Evolutionary conservation across 2,888 invertebrate species (phyloP), one percentile per base, ranked within the genome.

Genomic region (Drosophila ezoana): DNA sequence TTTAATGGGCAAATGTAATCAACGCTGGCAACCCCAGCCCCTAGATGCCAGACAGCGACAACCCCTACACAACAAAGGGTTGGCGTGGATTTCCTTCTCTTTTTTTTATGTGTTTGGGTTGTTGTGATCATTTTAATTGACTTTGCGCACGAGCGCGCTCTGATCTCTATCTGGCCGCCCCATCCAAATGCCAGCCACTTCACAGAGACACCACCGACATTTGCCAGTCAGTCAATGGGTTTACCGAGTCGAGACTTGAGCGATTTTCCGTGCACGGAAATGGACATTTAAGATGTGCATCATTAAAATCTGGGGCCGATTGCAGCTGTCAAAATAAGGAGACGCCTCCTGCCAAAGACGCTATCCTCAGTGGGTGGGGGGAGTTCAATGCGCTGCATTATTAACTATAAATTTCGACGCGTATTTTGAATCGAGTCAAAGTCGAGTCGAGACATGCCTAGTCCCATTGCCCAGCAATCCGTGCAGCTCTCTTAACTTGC

Each of bases 81-180:
- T 83, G 4, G 11, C 18, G 4, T 13, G 41, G 37, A 28, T 28
- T 28, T 28, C 28, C 8, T 8, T 23, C 20, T 23, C 6, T 6
- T 28, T 32, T 40, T 16, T 35, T 51, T 32, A 45, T 44, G 28
- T 67, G 61, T 79, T 79, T 72, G 73, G 62, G 74, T 75, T 85
- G 85, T 86, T 85, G 79, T 86, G 85, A 86, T 87, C 84, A 84
- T 84, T 86, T 86, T 87, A 86, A 86, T 85, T 87, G 85, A 86
- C 85, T 85, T 87, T 85, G 84, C 84, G 87, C 87, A 84, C 85
- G 87, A 87, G 85, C 84, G 87, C 75, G 71, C 72, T 63, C 73
- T 66, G 73, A 70, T 73, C 73, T 77, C 64, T 72, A 75, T 65
- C 70, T 40, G 16, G 28, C 48, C 62, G 57, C 33, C 45, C 28